Evolutionary conservation across 2,888 invertebrate species (phyloP).

Genomic region (Bursaphelenchus okinawaensis): DNA sequence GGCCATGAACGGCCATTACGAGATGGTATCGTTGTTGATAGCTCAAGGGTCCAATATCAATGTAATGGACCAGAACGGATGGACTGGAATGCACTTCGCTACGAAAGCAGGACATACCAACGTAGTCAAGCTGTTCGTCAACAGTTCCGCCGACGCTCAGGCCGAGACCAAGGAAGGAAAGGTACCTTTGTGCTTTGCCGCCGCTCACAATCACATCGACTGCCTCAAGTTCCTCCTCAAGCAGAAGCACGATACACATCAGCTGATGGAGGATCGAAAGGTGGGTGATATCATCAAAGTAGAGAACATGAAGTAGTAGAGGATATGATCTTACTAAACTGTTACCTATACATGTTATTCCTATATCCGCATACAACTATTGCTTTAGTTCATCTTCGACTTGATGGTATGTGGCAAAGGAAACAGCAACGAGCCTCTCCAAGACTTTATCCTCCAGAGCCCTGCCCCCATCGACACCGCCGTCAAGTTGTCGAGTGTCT

Average conservation of each 20-base stretch:
- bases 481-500: slow-evolving; percentile 80
- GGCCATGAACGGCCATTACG: slow-evolving; percentile 83
- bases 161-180: slow-evolving; percentile 87
- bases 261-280: slow-evolving; percentile 91
- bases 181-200: slow-evolving; percentile 95
- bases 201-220: slow-evolving; percentile 90
- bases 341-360: too few relatives aligned
- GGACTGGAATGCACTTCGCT: slow-evolving; percentile 90
- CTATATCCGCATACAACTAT: not conserved
- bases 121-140: slow-evolving; percentile 86
- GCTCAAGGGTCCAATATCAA: slow-evolving; percentile 99
- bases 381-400: slow-evolving; percentile 76
- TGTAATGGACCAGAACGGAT: slow-evolving; percentile 89
- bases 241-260: slow-evolving; percentile 94
- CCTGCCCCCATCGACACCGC: slow-evolving; percentile 99
- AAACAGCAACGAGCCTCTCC: slow-evolving; percentile 88
- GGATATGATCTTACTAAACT: too few relatives aligned
- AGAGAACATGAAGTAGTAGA: too few relatives aligned
- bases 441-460: slow-evolving; percentile 94
- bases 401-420: slow-evolving; percentile 74
- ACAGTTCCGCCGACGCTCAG: slow-evolving; percentile 84
- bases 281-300: too few relatives aligned
- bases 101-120: slow-evolving; percentile 87
- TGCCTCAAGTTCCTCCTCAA: slow-evolving; percentile 90
- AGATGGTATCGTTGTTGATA: slow-evolving; percentile 89